These are phyloP conservation scores for Melanotaenia pygmaea DNA, from an alignment of 2,797 vertebrate genomes.

Conservation along the genomic window DNA sequence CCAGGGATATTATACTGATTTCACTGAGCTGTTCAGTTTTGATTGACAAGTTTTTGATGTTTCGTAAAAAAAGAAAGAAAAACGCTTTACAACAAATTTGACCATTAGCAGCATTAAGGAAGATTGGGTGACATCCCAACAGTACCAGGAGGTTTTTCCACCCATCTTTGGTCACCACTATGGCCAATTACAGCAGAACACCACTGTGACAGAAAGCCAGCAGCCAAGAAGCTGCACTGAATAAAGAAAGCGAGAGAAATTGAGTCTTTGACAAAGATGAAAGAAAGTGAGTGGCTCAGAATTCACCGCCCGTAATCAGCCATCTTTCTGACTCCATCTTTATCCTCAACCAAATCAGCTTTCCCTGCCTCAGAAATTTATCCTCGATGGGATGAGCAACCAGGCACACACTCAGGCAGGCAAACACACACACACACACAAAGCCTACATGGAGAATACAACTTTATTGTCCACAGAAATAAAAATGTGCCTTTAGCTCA, in stretches of 20 bases:
- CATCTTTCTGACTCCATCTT: constrained; percentile 67
- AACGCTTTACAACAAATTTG: not conserved
- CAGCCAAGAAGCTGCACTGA: constrained; percentile 39
- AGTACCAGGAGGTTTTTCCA: constrained; percentile 17
- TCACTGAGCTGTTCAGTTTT: too few species aligned
- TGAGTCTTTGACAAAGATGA: constrained; percentile 66
- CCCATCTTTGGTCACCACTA: constrained; percentile 33
- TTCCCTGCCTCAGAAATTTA: constrained; percentile 57
- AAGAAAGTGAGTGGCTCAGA: constrained; percentile 66
- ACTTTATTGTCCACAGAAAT: constrained; percentile 52
- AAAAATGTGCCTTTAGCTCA: constrained; percentile 49
- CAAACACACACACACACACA: constrained; percentile 16
- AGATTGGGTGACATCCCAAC: not conserved
- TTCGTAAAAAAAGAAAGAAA: not conserved
- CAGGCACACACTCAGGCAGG: constrained; percentile 27
- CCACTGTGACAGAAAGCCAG: constrained; percentile 38
- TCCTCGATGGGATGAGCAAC: constrained; percentile 46
- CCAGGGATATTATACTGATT: too few species aligned
- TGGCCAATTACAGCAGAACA: constrained; percentile 49
- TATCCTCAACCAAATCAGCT: constrained; percentile 74
- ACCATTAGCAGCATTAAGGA: not conserved
- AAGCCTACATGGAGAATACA: constrained; percentile 15
- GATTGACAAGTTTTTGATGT: too few species aligned
- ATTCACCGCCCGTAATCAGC: constrained; percentile 72
- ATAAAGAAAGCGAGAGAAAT: constrained; percentile 56